Conservation (phyloP, 1,140 invertebrate species). For the Streblospio benedicti region DNA sequence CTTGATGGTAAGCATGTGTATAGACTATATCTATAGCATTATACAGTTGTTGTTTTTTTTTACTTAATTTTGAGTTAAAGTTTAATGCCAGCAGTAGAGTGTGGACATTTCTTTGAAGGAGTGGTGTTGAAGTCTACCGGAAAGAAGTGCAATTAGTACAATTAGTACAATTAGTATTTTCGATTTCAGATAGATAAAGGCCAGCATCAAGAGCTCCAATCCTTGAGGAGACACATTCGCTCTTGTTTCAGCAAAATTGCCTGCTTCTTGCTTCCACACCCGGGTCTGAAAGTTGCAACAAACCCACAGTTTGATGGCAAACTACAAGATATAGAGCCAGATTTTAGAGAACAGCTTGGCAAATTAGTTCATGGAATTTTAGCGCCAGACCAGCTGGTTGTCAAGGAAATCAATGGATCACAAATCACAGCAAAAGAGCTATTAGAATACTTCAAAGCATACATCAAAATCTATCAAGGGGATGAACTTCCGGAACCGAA, state of each 20-base stretch:
- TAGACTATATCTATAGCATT: not conserved
- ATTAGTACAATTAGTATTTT: not conserved
- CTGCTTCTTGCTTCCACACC: slow-evolving; percentile 97
- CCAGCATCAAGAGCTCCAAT: slow-evolving; percentile 89
- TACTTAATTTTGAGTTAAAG: not conserved
- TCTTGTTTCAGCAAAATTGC: slow-evolving; percentile 90
- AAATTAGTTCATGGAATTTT: slow-evolving; percentile 80
- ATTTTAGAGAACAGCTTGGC: slow-evolving; percentile 80
- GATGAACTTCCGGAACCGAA: slow-evolving; percentile 97
- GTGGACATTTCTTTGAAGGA: not conserved
- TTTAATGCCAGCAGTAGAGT: not conserved
- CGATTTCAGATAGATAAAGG: slow-evolving; percentile 58
- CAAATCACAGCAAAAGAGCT: slow-evolving; percentile 81
- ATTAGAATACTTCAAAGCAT: slow-evolving; percentile 95
- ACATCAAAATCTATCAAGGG: slow-evolving; percentile 89
- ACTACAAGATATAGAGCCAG: slow-evolving; percentile 78
- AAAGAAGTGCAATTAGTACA: not conserved
- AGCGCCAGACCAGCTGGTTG: slow-evolving; percentile 79
- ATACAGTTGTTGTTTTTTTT: not conserved
- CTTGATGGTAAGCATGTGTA: slow-evolving; percentile 57
- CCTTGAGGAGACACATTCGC: slow-evolving; percentile 87
- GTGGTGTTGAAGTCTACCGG: not conserved
- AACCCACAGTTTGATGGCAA: slow-evolving; percentile 91
- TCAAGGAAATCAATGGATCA: slow-evolving; percentile 92
- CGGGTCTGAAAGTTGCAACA: slow-evolving; percentile 88